A percentile compares a stretch with the other conserved stretches of the same genome.
Evolutionary conservation across 2,888 invertebrate species (phyloP).

Genomic region (Thera britannica): DNA sequence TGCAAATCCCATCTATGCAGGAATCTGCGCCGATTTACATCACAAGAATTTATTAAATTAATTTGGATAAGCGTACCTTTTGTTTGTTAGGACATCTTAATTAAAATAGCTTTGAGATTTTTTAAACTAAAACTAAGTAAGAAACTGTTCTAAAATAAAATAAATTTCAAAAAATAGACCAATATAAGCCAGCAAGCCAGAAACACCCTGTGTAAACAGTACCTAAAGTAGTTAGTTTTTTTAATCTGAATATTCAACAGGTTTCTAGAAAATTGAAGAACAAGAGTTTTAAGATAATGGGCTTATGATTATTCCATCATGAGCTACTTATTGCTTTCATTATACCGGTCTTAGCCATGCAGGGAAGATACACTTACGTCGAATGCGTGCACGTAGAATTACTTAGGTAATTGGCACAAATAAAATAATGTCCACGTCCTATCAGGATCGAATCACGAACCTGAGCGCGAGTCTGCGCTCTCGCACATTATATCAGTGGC

Average conservation of each 20-base stretch:
- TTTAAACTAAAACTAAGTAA: conserved; percentile 1
- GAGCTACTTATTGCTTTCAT: not conserved
- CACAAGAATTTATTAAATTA: conserved; percentile 24
- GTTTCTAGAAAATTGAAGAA: no score
- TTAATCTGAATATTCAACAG: no score
- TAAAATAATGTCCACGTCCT: conserved; percentile 27
- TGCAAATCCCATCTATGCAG: conserved; percentile 65
- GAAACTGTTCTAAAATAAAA: not conserved
- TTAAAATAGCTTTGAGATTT: conserved; percentile 24
- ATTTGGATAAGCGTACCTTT: conserved; percentile 31
- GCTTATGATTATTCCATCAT: not conserved
- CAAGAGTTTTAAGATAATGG: no score
- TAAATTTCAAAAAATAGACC: no score
- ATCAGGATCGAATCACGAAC: conserved; percentile 39
- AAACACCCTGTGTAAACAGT: no score
- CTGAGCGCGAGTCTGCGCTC: conserved; percentile 5
- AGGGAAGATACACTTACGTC: conserved; percentile 14
- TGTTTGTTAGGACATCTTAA: conserved; percentile 37
- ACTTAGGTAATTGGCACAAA: conserved; percentile 34
- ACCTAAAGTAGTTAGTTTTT: no score
- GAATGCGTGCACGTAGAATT: not conserved
- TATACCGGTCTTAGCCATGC: not conserved
- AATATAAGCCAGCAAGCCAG: no score
- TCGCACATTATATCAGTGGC: conserved; percentile 18
- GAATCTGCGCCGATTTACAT: conserved; percentile 48